These are phyloP conservation scores for Alloplasta piceator DNA, from an alignment of 2,888 invertebrate genomes.

Conservation along the genomic window DNA sequence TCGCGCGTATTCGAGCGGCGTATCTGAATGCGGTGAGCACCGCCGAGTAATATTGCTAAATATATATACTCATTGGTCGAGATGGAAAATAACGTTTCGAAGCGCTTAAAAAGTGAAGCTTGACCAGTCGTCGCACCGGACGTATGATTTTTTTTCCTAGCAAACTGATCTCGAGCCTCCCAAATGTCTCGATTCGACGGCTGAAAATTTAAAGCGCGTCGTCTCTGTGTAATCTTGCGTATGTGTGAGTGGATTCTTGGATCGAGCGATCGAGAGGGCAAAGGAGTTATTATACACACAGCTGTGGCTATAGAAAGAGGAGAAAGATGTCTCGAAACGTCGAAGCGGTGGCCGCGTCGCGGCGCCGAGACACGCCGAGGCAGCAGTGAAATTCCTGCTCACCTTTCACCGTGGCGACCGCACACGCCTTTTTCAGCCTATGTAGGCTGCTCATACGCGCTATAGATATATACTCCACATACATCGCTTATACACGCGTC, in stretches of 20 bases:
- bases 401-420: slow-evolving; percentile 73
- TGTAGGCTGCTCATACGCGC: background rate
- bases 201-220: slow-evolving; percentile 50
- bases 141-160: background rate
- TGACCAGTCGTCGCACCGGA: slow-evolving; percentile 67
- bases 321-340: slow-evolving; percentile 59
- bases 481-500: slow-evolving; percentile 18
- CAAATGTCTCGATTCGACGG: slow-evolving; percentile 45
- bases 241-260: slow-evolving; percentile 18
- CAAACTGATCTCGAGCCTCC: background rate
- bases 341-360: slow-evolving; percentile 4
- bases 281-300: background rate
- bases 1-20: slow-evolving; percentile 7
- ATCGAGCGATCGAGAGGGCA: slow-evolving; percentile 17
- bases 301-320: slow-evolving; percentile 16
- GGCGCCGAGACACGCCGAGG: slow-evolving; percentile 19
- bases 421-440: slow-evolving; percentile 66
- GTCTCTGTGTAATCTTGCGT: background rate
- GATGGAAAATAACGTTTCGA: slow-evolving; percentile 22
- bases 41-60: too few species aligned
- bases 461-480: slow-evolving; percentile 10
- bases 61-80: slow-evolving; percentile 38
- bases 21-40: background rate
- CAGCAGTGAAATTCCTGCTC: slow-evolving; percentile 74
- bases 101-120: slow-evolving; percentile 75